Evolutionary conservation across 2,113 vertebrate species (phyloP).

Genomic region (Silurus meridionalis): DNA sequence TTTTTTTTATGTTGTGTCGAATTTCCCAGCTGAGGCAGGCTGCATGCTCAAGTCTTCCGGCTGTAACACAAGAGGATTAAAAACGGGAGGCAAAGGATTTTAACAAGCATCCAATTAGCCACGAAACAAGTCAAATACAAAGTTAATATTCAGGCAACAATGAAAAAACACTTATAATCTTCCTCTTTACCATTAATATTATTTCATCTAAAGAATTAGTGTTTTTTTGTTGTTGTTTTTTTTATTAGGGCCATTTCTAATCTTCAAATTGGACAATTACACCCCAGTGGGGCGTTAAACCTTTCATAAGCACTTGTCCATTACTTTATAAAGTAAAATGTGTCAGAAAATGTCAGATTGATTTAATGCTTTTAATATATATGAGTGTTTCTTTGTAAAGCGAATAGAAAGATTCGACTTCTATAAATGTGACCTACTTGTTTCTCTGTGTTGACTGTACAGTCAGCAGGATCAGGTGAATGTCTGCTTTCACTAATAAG

Average conservation of each 20-base stretch:
- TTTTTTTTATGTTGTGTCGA: neutral
- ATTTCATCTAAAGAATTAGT: neutral
- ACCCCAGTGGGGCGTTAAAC: neutral
- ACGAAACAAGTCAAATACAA: slow-evolving; percentile 43
- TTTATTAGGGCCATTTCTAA: neutral
- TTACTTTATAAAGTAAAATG: neutral
- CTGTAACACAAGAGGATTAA: slow-evolving; percentile 39
- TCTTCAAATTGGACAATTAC: too few relatives aligned
- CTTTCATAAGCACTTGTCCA: neutral
- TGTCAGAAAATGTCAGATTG: neutral
- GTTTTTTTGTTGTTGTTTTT: neutral
- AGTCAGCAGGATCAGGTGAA: neutral
- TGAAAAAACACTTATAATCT: slow-evolving; percentile 20
- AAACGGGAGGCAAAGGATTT: slow-evolving; percentile 35
- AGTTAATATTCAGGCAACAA: slow-evolving; percentile 37
- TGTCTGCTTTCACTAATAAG: slow-evolving; percentile 1
- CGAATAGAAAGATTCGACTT: neutral
- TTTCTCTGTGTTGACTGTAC: neutral
- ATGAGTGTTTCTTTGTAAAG: neutral
- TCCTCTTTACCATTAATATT: slow-evolving; percentile 37
- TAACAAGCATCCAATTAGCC: slow-evolving; percentile 55
- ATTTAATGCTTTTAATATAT: neutral
- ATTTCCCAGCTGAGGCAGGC: slow-evolving; percentile 6
- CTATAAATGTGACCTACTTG: slow-evolving; percentile 12
- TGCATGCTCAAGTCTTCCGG: neutral